Evolutionary conservation across 2,113 vertebrate species (phyloP).

Genomic region (Rhinoderma darwinii): DNA sequence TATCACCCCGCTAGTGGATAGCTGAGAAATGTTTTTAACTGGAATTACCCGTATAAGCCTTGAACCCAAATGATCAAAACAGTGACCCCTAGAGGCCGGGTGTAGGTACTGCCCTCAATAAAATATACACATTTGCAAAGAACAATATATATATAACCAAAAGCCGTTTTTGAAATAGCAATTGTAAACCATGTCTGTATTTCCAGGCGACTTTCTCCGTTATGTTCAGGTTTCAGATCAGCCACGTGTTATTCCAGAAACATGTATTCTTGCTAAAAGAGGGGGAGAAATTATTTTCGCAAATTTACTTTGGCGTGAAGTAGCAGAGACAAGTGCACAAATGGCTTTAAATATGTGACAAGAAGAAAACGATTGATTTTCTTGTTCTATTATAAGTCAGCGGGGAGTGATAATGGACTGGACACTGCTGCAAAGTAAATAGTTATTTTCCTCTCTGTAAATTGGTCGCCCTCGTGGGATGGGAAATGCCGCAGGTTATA

Average conservation of each 20-base stretch:
- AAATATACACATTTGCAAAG: too few species aligned
- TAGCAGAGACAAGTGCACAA: background rate
- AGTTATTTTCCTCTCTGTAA: conserved; percentile 9
- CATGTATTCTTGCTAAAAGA: background rate
- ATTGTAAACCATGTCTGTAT: too few species aligned
- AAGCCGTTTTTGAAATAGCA: too few species aligned
- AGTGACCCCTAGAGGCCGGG: too few species aligned
- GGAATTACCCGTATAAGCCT: too few species aligned
- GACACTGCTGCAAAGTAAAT: background rate
- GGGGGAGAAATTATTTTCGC: background rate
- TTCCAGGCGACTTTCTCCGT: too few species aligned
- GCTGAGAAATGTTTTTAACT: too few species aligned
- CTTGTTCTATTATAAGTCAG: background rate
- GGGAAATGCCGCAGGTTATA: background rate
- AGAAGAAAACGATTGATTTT: conserved; percentile 24
- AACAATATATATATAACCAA: too few species aligned
- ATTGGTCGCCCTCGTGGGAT: conserved; percentile 10
- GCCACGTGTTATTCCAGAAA: background rate
- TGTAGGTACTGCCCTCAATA: too few species aligned
- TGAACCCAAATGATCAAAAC: too few species aligned
- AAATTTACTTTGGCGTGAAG: conserved; percentile 4
- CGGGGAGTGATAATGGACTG: conserved; percentile 21
- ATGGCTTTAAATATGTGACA: conserved; percentile 23
- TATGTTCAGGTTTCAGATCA: background rate
- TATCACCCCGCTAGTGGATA: too few species aligned